phyloP scores from a whole-genome alignment of 1,140 invertebrate species.

The Drosophila nannoptera region DNA sequence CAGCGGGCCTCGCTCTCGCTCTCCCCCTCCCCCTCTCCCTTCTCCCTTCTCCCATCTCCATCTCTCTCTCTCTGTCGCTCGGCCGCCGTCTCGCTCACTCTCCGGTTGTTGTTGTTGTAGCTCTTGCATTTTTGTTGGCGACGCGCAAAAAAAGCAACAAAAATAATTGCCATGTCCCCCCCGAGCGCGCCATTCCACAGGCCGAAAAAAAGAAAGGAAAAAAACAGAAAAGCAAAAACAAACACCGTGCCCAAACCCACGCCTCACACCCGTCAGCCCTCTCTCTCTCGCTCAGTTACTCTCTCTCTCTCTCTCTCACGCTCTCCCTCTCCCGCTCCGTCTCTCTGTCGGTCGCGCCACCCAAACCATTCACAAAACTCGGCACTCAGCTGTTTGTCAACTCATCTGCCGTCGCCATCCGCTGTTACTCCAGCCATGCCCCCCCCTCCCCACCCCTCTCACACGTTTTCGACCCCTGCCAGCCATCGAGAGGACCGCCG shows the following conservation, averaged over 20 bases:
- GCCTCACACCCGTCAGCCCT: constrained; percentile 12
- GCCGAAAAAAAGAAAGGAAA: constrained; percentile 1
- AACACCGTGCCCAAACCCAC: constrained; percentile 23
- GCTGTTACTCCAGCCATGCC: constrained; percentile 32
- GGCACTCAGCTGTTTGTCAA: constrained; percentile 77
- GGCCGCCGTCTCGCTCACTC: neutral
- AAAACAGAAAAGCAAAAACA: neutral
- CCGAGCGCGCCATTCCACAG: neutral
- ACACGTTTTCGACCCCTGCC: constrained; percentile 1
- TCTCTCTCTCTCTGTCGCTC: constrained; percentile 6
- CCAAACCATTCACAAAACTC: constrained; percentile 73
- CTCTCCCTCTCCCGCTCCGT: constrained; percentile 7
- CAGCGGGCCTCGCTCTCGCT: neutral
- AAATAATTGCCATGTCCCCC: constrained; percentile 64
- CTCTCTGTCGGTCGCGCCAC: constrained; percentile 22
- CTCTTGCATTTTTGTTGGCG: constrained; percentile 49
- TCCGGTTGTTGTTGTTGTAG: constrained; percentile 23
- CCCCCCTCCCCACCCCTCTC: neutral
- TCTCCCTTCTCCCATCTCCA: constrained; percentile 18
- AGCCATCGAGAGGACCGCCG: constrained; percentile 5
- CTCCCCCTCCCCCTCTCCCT: constrained; percentile 20
- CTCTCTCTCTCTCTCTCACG: too few species aligned
- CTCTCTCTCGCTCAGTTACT: constrained; percentile 1
- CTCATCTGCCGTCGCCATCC: constrained; percentile 73
- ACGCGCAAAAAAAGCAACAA: constrained; percentile 67